phyloP scores from a whole-genome alignment of 2,797 vertebrate genomes.

The Pseudopleuronectes americanus region DNA sequence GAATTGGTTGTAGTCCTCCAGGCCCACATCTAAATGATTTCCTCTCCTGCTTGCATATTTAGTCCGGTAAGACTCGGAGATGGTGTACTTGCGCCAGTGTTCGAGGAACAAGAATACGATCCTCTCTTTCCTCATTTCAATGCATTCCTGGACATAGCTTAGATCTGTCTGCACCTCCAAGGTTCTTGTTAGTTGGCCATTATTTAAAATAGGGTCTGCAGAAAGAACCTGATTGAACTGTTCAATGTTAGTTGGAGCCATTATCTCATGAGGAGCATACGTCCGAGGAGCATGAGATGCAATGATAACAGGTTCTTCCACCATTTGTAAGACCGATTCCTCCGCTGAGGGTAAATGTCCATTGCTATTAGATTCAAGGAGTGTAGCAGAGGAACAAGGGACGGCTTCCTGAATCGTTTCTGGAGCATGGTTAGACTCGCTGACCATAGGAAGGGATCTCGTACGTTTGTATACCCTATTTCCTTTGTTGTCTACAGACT shows the following conservation, averaged over 20 bases:
- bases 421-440: constrained; percentile 72
- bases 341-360: constrained; percentile 57
- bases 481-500: constrained; percentile 52
- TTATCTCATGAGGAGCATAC: constrained; percentile 65
- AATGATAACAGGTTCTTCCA: constrained; percentile 77
- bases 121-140: constrained; percentile 92
- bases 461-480: constrained; percentile 86
- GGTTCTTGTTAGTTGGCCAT: constrained; percentile 80
- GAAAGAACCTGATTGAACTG: constrained; percentile 73
- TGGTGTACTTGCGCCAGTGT: constrained; percentile 93
- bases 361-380: constrained; percentile 48
- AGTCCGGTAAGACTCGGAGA: constrained; percentile 79
- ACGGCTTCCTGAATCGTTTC: constrained; percentile 85
- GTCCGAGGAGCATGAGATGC: constrained; percentile 68
- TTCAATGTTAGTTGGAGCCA: constrained; percentile 68
- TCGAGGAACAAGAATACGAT: constrained; percentile 93
- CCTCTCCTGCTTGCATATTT: constrained; percentile 70
- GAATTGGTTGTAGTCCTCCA: constrained; percentile 71
- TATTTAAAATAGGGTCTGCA: constrained; percentile 76
- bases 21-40: constrained; percentile 63
- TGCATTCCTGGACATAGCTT: constrained; percentile 86
- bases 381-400: constrained; percentile 52
- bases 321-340: constrained; percentile 56
- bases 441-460: constrained; percentile 81
- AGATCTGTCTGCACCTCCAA: constrained; percentile 86